phyloP scores from a whole-genome alignment of 1,140 invertebrate genomes.

The Aphaenogaster rudis region DNA sequence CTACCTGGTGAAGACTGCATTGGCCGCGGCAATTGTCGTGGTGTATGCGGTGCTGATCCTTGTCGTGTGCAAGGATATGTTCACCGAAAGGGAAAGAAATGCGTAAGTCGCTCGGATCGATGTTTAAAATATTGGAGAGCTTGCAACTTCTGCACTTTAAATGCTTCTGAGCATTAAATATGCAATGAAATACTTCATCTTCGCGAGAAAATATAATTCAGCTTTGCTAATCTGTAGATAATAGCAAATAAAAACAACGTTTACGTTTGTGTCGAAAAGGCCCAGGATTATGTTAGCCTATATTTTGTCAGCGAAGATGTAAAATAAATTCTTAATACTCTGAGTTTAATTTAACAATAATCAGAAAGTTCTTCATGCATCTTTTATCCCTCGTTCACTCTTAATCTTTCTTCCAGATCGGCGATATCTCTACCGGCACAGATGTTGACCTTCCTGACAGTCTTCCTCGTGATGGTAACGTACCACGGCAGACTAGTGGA shows the following conservation, averaged over 20 bases:
- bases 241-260: background rate
- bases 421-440: slow-evolving; percentile 91
- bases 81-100: slow-evolving; percentile 73
- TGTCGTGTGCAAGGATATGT: slow-evolving; percentile 86
- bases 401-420: slow-evolving; percentile 69
- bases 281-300: background rate
- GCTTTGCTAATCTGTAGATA: background rate
- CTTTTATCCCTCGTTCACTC: background rate
- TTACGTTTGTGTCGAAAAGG: background rate
- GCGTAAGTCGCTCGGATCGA: slow-evolving; percentile 55
- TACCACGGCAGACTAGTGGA: slow-evolving; percentile 97
- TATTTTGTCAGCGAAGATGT: background rate
- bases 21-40: slow-evolving; percentile 92
- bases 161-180: background rate
- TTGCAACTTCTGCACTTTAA: background rate
- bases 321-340: background rate
- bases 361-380: background rate
- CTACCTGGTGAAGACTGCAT: slow-evolving; percentile 95
- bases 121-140: background rate
- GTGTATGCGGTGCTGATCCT: slow-evolving; percentile 91
- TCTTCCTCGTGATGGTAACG: slow-evolving; percentile 95
- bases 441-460: slow-evolving; percentile 93
- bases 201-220: background rate
- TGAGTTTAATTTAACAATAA: background rate
- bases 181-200: background rate